These are phyloP conservation scores for Sternotherus odoratus DNA, from an alignment of 2,797 vertebrate species.

Conservation along the genomic window DNA sequence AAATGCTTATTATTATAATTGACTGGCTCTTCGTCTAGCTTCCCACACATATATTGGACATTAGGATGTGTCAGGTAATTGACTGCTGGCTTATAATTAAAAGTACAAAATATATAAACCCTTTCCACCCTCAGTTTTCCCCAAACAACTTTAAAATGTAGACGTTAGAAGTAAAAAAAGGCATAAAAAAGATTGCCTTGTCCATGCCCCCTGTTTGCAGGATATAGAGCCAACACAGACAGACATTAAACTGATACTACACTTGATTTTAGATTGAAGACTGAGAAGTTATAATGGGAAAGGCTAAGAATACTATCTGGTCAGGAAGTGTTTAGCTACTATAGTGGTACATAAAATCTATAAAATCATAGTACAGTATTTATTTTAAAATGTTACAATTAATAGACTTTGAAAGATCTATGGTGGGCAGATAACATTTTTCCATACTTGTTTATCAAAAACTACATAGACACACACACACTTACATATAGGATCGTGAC, in stretches of 20 bases:
- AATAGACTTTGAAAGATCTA: neutral
- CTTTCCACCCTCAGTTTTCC: neutral
- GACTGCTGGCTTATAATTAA: neutral
- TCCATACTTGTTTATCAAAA: neutral
- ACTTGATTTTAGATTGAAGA: neutral
- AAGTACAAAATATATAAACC: neutral
- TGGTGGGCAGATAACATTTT: neutral
- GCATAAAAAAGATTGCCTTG: neutral
- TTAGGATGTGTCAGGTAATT: neutral
- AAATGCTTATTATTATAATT: too few species aligned
- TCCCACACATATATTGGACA: neutral
- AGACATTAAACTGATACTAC: constrained; percentile 22
- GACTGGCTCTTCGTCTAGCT: too few species aligned
- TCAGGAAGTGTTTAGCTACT: neutral
- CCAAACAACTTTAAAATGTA: neutral
- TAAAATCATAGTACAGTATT: neutral
- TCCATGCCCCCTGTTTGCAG: neutral
- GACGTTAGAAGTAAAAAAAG: neutral
- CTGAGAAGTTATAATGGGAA: neutral
- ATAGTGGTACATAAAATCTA: neutral
- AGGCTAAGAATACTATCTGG: constrained; percentile 8
- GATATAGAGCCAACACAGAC: neutral
- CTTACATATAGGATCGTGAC: neutral
- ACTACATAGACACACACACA: neutral
- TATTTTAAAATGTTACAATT: neutral